Conservation (phyloP, 2,888 invertebrate species). For the Dione vanillae region DNA sequence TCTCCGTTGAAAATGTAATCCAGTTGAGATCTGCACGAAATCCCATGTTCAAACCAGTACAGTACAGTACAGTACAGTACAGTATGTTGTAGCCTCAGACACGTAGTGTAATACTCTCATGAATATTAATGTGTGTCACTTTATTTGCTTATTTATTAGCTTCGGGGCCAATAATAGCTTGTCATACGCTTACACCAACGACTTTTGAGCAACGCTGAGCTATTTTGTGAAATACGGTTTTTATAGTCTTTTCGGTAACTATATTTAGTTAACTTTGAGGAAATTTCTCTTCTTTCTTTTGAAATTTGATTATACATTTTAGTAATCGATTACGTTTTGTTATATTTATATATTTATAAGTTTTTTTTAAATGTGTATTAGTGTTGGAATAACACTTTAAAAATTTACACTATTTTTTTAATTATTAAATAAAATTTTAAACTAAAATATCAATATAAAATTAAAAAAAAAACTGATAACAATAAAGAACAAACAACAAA, state of each 20-base stretch:
- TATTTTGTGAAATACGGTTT: background rate
- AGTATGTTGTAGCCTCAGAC: slow-evolving; percentile 52
- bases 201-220: slow-evolving; percentile 38
- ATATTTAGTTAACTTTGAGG: background rate
- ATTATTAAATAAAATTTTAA: no score
- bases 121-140: slow-evolving; percentile 76
- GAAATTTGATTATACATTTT: no score
- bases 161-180: slow-evolving; percentile 58
- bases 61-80: slow-evolving; percentile 39
- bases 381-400: no score
- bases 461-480: background rate
- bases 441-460: background rate
- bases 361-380: no score
- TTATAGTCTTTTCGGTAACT: background rate
- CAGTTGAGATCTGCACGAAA: slow-evolving; percentile 38
- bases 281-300: background rate
- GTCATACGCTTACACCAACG: slow-evolving; percentile 35
- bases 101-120: slow-evolving; percentile 71
- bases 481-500: background rate
- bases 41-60: slow-evolving; percentile 29
- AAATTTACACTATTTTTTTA: no score
- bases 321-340: no score
- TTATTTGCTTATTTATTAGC: slow-evolving; percentile 70
- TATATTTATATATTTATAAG: no score
- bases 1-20: slow-evolving; percentile 38